A percentile compares a stretch with the other conserved stretches of the same genome.
These are phyloP conservation scores for Monarcha castaneiventris DNA, from an alignment of 2,113 vertebrate genomes.

Conservation along the genomic window DNA sequence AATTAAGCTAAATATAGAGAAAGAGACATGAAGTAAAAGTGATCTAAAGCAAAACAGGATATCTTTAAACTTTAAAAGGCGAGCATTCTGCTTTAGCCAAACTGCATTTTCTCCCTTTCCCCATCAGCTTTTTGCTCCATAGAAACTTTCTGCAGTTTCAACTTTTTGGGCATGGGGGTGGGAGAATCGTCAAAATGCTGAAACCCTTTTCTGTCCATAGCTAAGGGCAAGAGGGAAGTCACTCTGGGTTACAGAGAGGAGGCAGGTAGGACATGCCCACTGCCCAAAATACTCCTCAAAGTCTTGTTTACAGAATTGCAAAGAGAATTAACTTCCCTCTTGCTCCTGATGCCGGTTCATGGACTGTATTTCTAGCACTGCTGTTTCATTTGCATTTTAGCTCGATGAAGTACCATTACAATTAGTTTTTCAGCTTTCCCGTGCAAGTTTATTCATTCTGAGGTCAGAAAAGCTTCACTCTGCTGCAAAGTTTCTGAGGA, in stretches of 20 bases:
- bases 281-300: neutral
- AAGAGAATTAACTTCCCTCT: neutral
- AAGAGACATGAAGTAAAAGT: neutral
- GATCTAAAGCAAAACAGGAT: slow-evolving; percentile 18
- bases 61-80: slow-evolving; percentile 32
- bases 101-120: neutral
- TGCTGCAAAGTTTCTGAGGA: neutral
- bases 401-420: neutral
- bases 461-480: neutral
- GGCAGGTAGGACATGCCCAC: rapidly evolving
- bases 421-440: neutral
- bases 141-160: neutral
- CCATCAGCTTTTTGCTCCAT: neutral
- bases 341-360: neutral
- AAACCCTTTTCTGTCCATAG: neutral
- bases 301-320: neutral
- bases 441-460: neutral
- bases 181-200: neutral
- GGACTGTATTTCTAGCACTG: neutral
- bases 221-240: neutral
- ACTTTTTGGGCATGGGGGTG: neutral
- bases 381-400: neutral
- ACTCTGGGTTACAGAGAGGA: neutral
- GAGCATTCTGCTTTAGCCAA: slow-evolving; percentile 10
- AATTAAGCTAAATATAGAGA: slow-evolving; percentile 55